Base-by-base conservation (phyloP, 2,797 vertebrate species). In the Myotis vivesi region DNA sequence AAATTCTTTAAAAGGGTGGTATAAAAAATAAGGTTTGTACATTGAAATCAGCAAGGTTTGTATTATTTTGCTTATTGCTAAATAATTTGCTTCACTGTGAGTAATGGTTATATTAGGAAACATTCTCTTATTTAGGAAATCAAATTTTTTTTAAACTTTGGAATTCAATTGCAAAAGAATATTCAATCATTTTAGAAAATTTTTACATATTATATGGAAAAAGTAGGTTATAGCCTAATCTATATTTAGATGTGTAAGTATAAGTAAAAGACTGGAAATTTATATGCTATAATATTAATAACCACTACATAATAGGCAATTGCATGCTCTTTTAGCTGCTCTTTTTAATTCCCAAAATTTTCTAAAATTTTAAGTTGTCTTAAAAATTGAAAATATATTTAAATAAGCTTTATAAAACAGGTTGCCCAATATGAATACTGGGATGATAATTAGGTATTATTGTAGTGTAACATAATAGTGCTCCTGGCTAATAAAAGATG, bases 331-430 rank as follows among this genome's bases (percentile, higher is more conserved):
- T 87, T 80, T 87, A 91, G 59, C 22, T 81, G 4, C 53, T 69
- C 16, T 38, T 89, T 49, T 95, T 36, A 38, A 28, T 55, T 91
- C 57, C 57, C 92, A 91, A 1, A 49, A 62, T 82, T 95, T 95
- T 91, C 46, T 83, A 75, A 92, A 91, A 87, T 72, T 94, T 85
- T 84, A 83, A 53, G 13, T 96, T 95, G 59, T 71, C 77, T 77
- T 49, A 44, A 89, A 92, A 82, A 55, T 80, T 1, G 28, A 68
- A 91, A 66, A n/a, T 49, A 23, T 17, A 51, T 69, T 71, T 83
- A 83, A 41, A 57, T 71, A 59, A 64, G 71, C 53, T 87, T 93
- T 81, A 49, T 82, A 81, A 90, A 76, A 38, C 23, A 59, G 19
- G 20, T 55, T 88, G 23, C 55, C 51, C 66, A 49, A 17, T 94